Evolutionary conservation across 2,113 vertebrate species (phyloP), one percentile per base, ranked within the genome.

Genomic region (Gadus macrocephalus): DNA sequence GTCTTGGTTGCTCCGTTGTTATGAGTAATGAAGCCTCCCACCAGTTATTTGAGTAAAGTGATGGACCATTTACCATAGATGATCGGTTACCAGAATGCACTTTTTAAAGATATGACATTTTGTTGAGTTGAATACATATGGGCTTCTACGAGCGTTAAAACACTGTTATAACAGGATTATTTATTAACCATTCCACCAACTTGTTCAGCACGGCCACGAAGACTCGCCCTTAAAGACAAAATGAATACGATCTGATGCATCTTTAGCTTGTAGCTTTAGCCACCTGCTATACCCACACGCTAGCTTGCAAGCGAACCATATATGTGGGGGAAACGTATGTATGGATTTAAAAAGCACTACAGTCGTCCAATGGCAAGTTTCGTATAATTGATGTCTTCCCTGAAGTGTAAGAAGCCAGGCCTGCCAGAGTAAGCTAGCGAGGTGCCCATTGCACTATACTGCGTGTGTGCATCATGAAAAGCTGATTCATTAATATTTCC

Each of bases 231-330:
- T 77, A 0, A 5, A 53, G n/a, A 19, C 74, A 42, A 84, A 88
- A 70, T 62, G 14, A 87, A 76, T 87, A 22, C 70, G 15, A 73
- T 49, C 78, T 64, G 62, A 71, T 69, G 63, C 66, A 70, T 53
- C 72, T 66, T 79, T 88, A 86, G 87, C 88, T 42, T 67, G 25
- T 1, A 31, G 69, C 55, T 78, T 80, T 86, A 86, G 71, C 77
- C 38, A 19, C 15, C 35, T 64, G 27, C 15, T n/a, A 6, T 49
- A 49, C 42, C 42, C 42, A 49, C 42, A 49, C 42, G 42, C 11
- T 49, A 49, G 42, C 55, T 5, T 58, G 55, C 55, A 16, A 16
- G 55, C 55, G 55, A 58, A 14, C 55, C 55, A 14, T n/a, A n/a
- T 9, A 5, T 7, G 3, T 17, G 55, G 55, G 15, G 15, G 15